A percentile compares a stretch with the other conserved stretches of the same genome.
These are phyloP conservation scores for Lonchura striata DNA, from an alignment of 2,113 vertebrate genomes.

Conservation along the genomic window DNA sequence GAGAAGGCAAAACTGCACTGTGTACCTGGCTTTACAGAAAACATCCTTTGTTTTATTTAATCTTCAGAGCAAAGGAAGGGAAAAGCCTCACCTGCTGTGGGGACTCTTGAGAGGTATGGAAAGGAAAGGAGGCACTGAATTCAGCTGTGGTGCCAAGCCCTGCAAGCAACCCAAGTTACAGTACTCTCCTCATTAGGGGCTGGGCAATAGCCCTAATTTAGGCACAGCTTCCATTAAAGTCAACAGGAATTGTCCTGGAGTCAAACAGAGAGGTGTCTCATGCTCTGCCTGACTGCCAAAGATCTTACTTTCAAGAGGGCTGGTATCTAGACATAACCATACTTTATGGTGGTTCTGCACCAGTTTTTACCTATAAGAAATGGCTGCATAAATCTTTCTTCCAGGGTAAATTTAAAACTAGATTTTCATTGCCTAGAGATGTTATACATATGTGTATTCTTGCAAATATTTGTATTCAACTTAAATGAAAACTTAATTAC, in stretches of 20 bases:
- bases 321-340: neutral
- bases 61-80: slow-evolving; percentile 9
- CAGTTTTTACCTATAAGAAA: neutral
- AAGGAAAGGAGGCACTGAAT: neutral
- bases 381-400: neutral
- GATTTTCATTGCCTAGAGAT: neutral
- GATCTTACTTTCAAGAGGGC: neutral
- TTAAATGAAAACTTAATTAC: neutral
- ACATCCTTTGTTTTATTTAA: slow-evolving; percentile 43
- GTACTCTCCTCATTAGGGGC: accelerated
- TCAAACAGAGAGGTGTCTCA: too few species aligned
- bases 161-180: neutral
- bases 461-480: neutral
- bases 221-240: neutral
- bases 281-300: neutral
- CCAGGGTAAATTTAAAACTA: neutral
- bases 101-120: neutral
- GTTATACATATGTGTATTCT: neutral
- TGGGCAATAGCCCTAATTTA: neutral
- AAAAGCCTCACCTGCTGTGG: neutral
- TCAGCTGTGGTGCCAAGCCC: neutral
- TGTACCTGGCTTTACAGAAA: slow-evolving; percentile 32
- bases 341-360: neutral
- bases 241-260: neutral
- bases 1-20: slow-evolving; percentile 15